Evolutionary conservation across 2,888 invertebrate genomes (phyloP).

Genomic region (Carpatolechia fugitivella): DNA sequence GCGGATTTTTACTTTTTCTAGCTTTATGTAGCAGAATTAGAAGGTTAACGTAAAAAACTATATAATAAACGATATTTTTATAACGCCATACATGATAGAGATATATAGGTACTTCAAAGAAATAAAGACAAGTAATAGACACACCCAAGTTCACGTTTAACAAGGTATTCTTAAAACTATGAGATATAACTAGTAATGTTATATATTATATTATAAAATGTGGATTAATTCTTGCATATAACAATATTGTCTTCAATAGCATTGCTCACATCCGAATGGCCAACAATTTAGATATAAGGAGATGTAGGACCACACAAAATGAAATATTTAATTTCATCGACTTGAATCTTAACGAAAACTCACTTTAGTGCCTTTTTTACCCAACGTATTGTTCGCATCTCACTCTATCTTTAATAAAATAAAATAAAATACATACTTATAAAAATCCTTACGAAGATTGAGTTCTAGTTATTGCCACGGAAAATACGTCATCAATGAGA

Average conservation of each 20-base stretch:
- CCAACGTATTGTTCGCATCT: neutral
- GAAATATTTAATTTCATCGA: neutral
- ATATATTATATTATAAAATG: constrained; percentile 57
- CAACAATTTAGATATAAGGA: constrained; percentile 42
- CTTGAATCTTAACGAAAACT: neutral
- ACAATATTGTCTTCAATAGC: constrained; percentile 77
- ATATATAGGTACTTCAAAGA: neutral
- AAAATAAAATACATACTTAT: constrained; percentile 22
- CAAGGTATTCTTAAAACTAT: constrained; percentile 56
- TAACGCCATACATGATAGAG: too few species aligned
- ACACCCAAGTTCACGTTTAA: constrained; percentile 42
- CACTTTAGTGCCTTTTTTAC: neutral
- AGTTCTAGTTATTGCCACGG: constrained; percentile 48
- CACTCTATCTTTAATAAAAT: neutral
- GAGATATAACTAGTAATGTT: constrained; percentile 51
- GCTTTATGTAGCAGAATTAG: too few species aligned
- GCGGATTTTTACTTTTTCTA: too few species aligned
- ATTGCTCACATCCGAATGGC: constrained; percentile 58
- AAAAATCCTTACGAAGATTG: constrained; percentile 19
- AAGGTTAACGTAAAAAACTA: too few species aligned
- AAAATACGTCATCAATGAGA: constrained; percentile 36
- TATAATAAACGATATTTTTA: too few species aligned
- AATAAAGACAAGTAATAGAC: constrained; percentile 4
- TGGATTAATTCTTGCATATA: constrained; percentile 69
- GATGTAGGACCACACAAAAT: constrained; percentile 24